Conservation (phyloP, 2,113 vertebrate species). For the Rhodinocichla rosea region DNA sequence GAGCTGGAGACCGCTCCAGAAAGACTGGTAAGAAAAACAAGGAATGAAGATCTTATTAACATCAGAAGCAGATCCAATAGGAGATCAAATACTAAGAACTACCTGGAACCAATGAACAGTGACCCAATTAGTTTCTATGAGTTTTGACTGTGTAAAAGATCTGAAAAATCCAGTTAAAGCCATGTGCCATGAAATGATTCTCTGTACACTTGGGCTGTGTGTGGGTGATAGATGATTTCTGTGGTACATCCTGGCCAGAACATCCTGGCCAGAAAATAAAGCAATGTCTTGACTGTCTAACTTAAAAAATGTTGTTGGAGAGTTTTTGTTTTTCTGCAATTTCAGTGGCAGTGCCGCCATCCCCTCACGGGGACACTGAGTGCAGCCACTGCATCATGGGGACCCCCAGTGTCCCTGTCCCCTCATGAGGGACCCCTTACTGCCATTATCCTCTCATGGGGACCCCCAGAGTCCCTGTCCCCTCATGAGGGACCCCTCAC, state of each 20-base stretch:
- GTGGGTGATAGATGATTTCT: background rate
- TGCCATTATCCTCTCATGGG: background rate
- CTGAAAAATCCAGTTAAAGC: background rate
- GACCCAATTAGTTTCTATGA: accelerated
- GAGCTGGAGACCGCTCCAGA: no score
- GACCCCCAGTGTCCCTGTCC: background rate
- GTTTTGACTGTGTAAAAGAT: background rate
- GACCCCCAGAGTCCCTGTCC: no score
- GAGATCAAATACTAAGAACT: background rate
- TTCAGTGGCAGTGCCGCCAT: background rate
- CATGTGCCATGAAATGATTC: background rate
- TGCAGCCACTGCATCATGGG: no score
- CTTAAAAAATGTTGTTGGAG: background rate
- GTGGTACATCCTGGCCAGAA: background rate
- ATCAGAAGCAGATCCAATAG: background rate
- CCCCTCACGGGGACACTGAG: background rate
- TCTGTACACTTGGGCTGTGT: background rate
- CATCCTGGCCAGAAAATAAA: background rate
- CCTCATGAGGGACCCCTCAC: no score
- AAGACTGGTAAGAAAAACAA: background rate
- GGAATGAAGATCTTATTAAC: background rate
- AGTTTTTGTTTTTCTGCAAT: background rate
- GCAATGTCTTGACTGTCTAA: background rate
- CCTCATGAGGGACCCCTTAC: no score
- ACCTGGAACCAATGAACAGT: background rate